Conservation (phyloP, 2,888 invertebrate species). For the Phytoseiulus persimilis region DNA sequence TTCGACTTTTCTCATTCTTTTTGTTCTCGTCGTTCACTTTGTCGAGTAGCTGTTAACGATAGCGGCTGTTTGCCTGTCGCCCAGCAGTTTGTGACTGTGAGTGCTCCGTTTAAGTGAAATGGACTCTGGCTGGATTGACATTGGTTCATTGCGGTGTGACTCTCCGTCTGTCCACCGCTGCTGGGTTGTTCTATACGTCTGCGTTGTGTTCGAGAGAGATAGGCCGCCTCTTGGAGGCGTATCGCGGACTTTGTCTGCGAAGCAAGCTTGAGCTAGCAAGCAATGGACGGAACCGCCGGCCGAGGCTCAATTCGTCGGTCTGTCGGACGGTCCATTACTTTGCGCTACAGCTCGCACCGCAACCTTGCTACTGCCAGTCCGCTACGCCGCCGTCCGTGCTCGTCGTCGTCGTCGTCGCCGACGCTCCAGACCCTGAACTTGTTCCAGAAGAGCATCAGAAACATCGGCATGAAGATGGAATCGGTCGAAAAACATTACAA, state of each 20-base stretch:
- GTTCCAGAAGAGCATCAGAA: slow-evolving; percentile 5
- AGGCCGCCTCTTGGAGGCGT: slow-evolving; percentile 5
- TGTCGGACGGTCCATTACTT: background rate
- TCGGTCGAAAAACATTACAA: background rate
- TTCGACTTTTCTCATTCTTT: no score
- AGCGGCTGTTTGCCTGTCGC: slow-evolving; percentile 5
- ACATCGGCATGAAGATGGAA: background rate
- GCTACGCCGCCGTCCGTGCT: no score
- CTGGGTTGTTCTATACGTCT: background rate
- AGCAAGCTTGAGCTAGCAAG: background rate
- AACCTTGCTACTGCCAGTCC: background rate
- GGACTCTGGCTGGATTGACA: slow-evolving; percentile 5
- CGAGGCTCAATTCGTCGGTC: background rate
- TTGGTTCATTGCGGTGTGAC: background rate
- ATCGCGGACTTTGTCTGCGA: background rate
- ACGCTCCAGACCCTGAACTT: background rate
- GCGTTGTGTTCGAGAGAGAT: background rate
- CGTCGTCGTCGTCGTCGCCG: background rate
- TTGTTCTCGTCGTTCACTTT: background rate
- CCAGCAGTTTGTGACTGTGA: background rate
- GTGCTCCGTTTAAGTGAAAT: background rate
- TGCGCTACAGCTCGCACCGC: background rate
- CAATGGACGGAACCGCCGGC: background rate
- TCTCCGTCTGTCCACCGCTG: background rate
- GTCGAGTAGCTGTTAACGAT: background rate